Evolutionary conservation across 2,113 vertebrate species (phyloP), one percentile per base, ranked within the genome.

Genomic region (Boulengeromyrus knoepffleri): DNA sequence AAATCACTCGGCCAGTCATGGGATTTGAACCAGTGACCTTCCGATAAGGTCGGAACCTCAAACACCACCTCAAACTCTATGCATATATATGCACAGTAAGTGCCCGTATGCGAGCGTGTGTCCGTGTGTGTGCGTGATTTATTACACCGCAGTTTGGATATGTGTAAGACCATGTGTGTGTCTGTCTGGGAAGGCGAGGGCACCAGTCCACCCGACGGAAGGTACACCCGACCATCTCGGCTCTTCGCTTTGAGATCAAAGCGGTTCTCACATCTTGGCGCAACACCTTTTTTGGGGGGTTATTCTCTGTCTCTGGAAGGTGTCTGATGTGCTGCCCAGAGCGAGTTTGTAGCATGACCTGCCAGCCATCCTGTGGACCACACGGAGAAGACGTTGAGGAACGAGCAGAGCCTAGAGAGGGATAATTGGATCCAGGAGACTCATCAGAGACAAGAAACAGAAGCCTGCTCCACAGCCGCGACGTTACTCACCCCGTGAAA

Each of bases 391-490:
- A 88, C 53, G 42, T 47, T 70, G 45, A 88, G 74, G 90, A 89
- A 89, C 24, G 88, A 39, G 50, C 21, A 36, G 19, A 62, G 50
- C 19, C 80, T 12, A 89, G 74, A 36, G 21, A 15, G 80, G 47
- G 87, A 90, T 91, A 90, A 91, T 90, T 91, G 89, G 87, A 85
- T 91, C 56, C 89, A 91, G 89, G 87, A 88, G 77, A 88, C 58
- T 85, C 39, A 85, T 46, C 77, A 62, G 21, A 89, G 52, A 66
- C n/a, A 36, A 89, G 89, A 45, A 56, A 45, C 8, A 88, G 77
- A 85, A 89, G 27, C 66, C 13, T 77, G 0, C 31, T 45, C 21
- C 24, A 42, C 17, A 88, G 21, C 36, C 89, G 53, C 8, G 31
- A 31, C 9, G 13, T 50, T 85, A 62, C n/a, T 36, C 53, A 46